These are phyloP conservation scores for Chromis chromis DNA, from an alignment of 2,797 vertebrate genomes.

Conservation along the genomic window DNA sequence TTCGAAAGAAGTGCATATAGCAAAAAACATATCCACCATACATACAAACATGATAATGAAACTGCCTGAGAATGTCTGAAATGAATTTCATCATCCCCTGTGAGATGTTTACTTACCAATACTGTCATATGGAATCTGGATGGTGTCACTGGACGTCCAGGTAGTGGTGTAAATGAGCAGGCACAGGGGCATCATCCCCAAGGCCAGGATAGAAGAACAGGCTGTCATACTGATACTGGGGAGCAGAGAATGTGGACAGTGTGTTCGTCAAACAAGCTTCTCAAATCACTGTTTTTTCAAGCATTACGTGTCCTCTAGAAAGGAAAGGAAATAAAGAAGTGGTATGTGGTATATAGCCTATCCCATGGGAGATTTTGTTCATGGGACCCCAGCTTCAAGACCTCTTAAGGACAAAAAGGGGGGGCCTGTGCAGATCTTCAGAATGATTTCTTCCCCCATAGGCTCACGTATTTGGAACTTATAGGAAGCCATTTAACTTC, in stretches of 20 bases:
- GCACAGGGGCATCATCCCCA: conserved; percentile 99
- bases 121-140: conserved; percentile 91
- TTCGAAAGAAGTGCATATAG: no score
- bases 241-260: neutral
- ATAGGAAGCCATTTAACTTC: neutral
- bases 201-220: conserved; percentile 93
- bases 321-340: neutral
- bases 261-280: neutral
- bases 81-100: fast-evolving
- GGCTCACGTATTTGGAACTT: no score
- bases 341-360: no score
- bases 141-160: conserved; percentile 86
- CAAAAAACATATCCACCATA: no score
- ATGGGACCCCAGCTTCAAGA: no score
- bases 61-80: no score
- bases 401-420: neutral
- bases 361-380: no score
- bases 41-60: no score
- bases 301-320: neutral
- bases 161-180: conserved; percentile 90
- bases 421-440: no score
- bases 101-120: conserved; percentile 86
- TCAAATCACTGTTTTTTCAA: neutral
- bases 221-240: conserved; percentile 96
- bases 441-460: no score